Evolutionary conservation across 2,888 invertebrate species (phyloP).

Genomic region (Abrostola tripartita): DNA sequence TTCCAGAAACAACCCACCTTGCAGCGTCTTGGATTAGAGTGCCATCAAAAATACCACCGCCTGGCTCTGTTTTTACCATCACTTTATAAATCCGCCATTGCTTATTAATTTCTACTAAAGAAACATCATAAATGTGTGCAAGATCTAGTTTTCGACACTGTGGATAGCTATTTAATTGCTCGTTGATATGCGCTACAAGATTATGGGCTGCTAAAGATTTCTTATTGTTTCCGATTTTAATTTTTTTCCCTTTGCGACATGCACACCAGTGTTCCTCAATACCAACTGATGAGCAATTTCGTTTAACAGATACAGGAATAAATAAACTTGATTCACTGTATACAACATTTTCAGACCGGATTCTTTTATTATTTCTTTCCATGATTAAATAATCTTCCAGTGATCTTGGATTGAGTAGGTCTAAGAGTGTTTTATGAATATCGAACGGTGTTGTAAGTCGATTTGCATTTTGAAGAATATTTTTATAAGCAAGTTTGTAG

Average conservation of each 20-base stretch:
- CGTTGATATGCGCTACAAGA: constrained; percentile 90
- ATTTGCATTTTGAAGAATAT: constrained; percentile 89
- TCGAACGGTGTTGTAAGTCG: constrained; percentile 93
- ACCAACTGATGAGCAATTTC: constrained; percentile 92
- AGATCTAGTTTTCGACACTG: constrained; percentile 90
- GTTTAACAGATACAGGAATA: constrained; percentile 89
- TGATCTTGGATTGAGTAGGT: constrained; percentile 87
- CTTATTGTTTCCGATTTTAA: constrained; percentile 81
- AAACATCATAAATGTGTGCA: constrained; percentile 63
- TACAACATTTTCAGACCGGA: constrained; percentile 70
- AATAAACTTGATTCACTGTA: constrained; percentile 91
- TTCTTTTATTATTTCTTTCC: constrained; percentile 66
- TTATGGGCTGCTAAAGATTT: constrained; percentile 88
- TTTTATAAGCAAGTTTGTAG: constrained; percentile 89
- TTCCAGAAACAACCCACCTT: constrained; percentile 88
- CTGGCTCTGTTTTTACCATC: constrained; percentile 89
- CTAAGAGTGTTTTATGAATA: constrained; percentile 92
- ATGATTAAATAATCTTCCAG: constrained; percentile 58
- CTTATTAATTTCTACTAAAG: constrained; percentile 86
- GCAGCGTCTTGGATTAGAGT: constrained; percentile 84
- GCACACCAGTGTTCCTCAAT: constrained; percentile 95
- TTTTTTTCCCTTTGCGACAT: constrained; percentile 89
- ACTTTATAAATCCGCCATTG: constrained; percentile 87
- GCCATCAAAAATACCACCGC: constrained; percentile 92
- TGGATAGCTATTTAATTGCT: constrained; percentile 86